These are phyloP conservation scores for Quadroppia sp. DNA, from an alignment of 2,888 invertebrate species.

Conservation along the genomic window DNA sequence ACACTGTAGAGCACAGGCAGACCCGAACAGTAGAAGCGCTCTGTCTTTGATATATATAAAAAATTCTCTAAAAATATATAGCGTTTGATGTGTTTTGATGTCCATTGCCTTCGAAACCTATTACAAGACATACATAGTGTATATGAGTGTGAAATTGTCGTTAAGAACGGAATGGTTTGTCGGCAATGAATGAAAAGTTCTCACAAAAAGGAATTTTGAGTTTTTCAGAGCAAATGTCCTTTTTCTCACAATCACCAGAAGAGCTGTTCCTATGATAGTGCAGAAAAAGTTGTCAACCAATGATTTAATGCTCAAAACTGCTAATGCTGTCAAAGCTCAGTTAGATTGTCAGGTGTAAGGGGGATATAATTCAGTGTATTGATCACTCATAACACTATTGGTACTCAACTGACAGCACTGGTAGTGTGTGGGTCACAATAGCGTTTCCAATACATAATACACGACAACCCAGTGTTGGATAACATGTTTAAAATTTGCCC, in stretches of 20 bases:
- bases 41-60: too few species aligned
- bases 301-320: background rate
- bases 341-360: conserved; percentile 33
- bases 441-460: conserved; percentile 4
- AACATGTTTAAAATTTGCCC: background rate
- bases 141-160: conserved; percentile 16
- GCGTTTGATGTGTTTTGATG: conserved; percentile 21
- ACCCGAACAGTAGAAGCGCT: background rate
- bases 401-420: background rate
- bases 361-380: conserved; percentile 16
- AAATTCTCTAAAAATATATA: too few species aligned
- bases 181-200: background rate
- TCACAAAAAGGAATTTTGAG: background rate
- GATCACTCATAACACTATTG: conserved; percentile 16
- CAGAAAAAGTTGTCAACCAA: background rate
- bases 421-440: conserved; percentile 10
- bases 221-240: background rate
- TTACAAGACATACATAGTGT: background rate
- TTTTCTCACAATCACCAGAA: conserved; percentile 22
- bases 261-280: background rate
- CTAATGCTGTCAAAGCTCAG: background rate
- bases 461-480: conserved; percentile 6
- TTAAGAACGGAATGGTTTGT: conserved; percentile 4
- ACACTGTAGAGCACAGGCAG: background rate
- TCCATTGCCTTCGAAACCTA: background rate